phyloP scores from a whole-genome alignment of 2,113 vertebrate genomes.

The Tetrax tetrax region DNA sequence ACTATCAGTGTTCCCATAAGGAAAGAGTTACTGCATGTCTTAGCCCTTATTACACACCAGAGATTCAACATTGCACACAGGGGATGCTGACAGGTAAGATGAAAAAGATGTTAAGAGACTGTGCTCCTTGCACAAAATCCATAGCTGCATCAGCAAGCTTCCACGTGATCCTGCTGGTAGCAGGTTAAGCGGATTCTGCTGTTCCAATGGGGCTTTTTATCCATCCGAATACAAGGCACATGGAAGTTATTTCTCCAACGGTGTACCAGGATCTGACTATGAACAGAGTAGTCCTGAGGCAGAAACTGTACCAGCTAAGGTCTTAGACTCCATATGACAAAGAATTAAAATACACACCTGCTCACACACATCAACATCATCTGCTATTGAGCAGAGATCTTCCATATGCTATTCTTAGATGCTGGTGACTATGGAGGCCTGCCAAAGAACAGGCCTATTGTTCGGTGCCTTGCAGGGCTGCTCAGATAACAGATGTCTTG shows the following conservation, averaged over 20 bases:
- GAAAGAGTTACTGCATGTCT: background rate
- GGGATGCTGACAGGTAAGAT: background rate
- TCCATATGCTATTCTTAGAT: conserved; percentile 36
- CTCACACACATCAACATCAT: background rate
- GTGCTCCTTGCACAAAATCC: background rate
- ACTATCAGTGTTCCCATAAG: background rate
- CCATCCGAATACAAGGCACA: background rate
- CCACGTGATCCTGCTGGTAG: background rate
- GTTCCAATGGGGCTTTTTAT: background rate
- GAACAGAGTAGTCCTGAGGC: background rate
- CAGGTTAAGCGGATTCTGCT: background rate
- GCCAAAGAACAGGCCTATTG: conserved; percentile 33
- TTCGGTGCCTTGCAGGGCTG: conserved; percentile 24
- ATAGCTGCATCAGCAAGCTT: background rate
- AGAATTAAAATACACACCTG: background rate
- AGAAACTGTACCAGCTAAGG: background rate
- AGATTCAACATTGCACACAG: background rate
- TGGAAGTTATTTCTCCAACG: background rate
- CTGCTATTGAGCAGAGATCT: background rate
- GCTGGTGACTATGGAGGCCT: background rate
- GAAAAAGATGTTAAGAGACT: background rate
- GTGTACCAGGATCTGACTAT: background rate
- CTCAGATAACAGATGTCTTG: conserved; percentile 32
- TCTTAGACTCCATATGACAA: background rate
- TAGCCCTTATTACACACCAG: background rate